Evolutionary conservation across 2,888 invertebrate species (phyloP).

Genomic region (Cerceris rybyensis): DNA sequence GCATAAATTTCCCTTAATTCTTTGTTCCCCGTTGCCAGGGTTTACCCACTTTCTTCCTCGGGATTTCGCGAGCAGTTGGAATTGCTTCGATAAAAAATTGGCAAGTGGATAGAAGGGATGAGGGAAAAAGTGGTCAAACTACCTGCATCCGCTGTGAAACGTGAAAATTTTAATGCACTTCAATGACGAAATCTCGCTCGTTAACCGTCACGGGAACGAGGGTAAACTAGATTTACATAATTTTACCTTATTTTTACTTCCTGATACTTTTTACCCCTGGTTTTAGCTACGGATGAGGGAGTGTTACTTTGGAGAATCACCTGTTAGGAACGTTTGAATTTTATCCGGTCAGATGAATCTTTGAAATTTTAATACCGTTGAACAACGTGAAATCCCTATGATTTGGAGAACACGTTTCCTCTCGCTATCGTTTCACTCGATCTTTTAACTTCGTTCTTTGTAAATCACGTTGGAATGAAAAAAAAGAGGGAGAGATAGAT

Average conservation of each 20-base stretch:
- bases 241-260: conserved; percentile 7
- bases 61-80: conserved; percentile 2
- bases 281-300: no score
- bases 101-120: background rate
- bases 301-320: no score
- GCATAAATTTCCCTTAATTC: conserved; percentile 46
- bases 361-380: background rate
- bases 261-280: background rate
- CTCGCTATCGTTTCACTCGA: no score
- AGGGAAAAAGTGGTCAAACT: conserved; percentile 3
- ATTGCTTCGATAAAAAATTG: conserved; percentile 29
- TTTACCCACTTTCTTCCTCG: conserved; percentile 8
- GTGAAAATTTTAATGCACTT: conserved; percentile 21
- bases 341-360: background rate
- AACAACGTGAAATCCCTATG: background rate
- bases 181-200: conserved; percentile 25
- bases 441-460: no score
- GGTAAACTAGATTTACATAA: conserved; percentile 8
- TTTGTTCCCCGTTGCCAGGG: conserved; percentile 13
- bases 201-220: conserved; percentile 21
- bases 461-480: no score
- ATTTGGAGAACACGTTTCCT: background rate
- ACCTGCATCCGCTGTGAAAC: conserved; percentile 17
- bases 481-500: no score
- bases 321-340: no score